A percentile compares a stretch with the other conserved stretches of the same genome.
phyloP scores from a whole-genome alignment of 2,797 vertebrate species.

The Rhinella marina region DNA sequence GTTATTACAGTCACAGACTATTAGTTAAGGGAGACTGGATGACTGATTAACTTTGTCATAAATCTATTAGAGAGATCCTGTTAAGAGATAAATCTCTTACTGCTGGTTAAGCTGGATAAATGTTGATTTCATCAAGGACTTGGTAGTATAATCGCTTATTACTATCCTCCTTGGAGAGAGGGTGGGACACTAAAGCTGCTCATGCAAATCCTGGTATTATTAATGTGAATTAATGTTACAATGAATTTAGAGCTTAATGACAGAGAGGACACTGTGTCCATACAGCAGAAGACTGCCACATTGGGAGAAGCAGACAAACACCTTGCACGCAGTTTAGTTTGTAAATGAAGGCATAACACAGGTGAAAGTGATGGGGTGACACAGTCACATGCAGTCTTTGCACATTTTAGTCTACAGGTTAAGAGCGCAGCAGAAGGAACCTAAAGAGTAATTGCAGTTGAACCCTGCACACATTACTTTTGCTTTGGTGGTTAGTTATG shows the following conservation, averaged over 20 bases:
- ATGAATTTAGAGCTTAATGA: background rate
- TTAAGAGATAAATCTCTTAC: conserved; percentile 39
- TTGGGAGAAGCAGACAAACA: background rate
- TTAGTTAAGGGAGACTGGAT: conserved; percentile 45
- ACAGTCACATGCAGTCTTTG: background rate
- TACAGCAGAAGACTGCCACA: too few species aligned
- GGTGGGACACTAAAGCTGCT: conserved; percentile 1
- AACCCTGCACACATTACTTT: too few species aligned
- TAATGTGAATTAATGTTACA: conserved; percentile 10
- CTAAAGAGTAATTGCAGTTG: too few species aligned
- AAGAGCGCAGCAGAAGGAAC: too few species aligned
- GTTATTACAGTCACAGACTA: conserved; percentile 28
- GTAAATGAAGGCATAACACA: background rate
- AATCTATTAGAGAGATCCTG: conserved; percentile 44
- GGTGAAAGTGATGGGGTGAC: background rate
- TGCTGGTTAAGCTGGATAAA: conserved; percentile 31
- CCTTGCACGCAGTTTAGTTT: too few species aligned
- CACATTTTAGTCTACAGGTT: too few species aligned
- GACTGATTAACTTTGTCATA: conserved; percentile 45
- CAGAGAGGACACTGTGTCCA: background rate
- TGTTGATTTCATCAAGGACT: conserved; percentile 15
- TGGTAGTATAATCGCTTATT: background rate
- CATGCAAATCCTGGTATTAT: conserved; percentile 24
- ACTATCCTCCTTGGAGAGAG: background rate
- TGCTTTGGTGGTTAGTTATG: too few species aligned